A percentile compares a stretch with the other conserved stretches of the same genome.
Conservation (phyloP, 1,140 invertebrate genomes). For the Meloidogyne hapla region DNA sequence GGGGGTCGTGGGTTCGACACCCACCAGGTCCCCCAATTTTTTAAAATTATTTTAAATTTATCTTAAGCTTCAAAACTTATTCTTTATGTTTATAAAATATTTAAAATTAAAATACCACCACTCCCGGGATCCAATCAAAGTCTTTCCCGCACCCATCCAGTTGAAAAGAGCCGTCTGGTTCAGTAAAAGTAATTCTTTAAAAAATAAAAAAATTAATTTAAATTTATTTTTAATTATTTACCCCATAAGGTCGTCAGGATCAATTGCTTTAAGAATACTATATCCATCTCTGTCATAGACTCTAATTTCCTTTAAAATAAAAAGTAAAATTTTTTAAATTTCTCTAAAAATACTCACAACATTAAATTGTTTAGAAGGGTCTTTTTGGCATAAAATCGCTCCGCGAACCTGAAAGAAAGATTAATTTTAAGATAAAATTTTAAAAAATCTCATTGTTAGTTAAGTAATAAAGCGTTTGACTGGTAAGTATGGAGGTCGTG, state of each 20-base stretch:
- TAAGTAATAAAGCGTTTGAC: too few relatives aligned
- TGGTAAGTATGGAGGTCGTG: too few relatives aligned
- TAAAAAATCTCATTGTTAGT: too few relatives aligned
- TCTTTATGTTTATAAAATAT: not conserved
- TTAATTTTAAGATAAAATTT: slow-evolving; percentile 10
- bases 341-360: slow-evolving; percentile 16
- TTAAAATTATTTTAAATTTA: not conserved
- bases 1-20: not conserved
- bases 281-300: slow-evolving; percentile 43
- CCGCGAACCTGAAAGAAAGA: too few relatives aligned
- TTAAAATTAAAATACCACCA: slow-evolving; percentile 45
- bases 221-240: not conserved
- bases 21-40: not conserved
- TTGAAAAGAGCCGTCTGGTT: slow-evolving; percentile 57
- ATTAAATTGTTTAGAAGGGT: slow-evolving; percentile 39
- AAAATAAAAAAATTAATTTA: not conserved
- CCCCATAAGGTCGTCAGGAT: slow-evolving; percentile 50
- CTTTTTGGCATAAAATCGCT: slow-evolving; percentile 32
- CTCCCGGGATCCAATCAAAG: slow-evolving; percentile 56
- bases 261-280: slow-evolving; percentile 34
- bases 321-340: not conserved
- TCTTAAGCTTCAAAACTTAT: not conserved
- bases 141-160: slow-evolving; percentile 59
- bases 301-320: slow-evolving; percentile 35
- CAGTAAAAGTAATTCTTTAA: slow-evolving; percentile 57